Evolutionary conservation across 2,797 vertebrate genomes (phyloP).

Genomic region (Coregonus suidteri): DNA sequence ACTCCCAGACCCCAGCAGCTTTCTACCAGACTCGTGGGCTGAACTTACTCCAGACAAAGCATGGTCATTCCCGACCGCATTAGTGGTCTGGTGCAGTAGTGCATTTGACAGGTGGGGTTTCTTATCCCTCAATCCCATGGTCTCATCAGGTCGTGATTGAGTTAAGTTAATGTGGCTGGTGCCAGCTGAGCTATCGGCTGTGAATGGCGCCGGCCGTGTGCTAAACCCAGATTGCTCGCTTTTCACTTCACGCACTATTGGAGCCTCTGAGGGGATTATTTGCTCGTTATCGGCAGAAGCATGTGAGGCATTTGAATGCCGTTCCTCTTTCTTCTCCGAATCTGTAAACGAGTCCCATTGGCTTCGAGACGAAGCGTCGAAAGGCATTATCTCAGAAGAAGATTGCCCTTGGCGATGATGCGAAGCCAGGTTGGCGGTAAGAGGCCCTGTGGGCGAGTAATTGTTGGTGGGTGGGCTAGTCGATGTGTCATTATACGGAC

Average conservation of each 20-base stretch:
- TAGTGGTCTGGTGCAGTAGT: neutral
- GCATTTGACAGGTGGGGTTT: neutral
- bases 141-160: neutral
- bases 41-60: neutral
- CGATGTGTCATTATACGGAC: constrained; percentile 46
- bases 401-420: constrained; percentile 27
- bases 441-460: neutral
- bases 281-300: constrained; percentile 53
- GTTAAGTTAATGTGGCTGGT: constrained; percentile 2
- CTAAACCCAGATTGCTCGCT: constrained; percentile 48
- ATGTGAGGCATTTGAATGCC: constrained; percentile 41
- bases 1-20: constrained; percentile 2
- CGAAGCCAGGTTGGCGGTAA: neutral
- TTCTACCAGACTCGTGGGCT: neutral
- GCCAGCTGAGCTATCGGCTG: constrained; percentile 54
- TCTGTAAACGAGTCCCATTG: constrained; percentile 49
- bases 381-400: constrained; percentile 37
- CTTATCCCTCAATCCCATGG: neutral
- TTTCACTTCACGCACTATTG: constrained; percentile 48
- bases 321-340: constrained; percentile 28
- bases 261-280: constrained; percentile 44
- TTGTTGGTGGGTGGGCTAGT: constrained; percentile 23
- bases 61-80: neutral
- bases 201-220: constrained; percentile 19
- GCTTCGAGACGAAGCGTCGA: constrained; percentile 43